Conservation (phyloP, 2,113 vertebrate genomes). For the Planiliza haematocheilus region DNA sequence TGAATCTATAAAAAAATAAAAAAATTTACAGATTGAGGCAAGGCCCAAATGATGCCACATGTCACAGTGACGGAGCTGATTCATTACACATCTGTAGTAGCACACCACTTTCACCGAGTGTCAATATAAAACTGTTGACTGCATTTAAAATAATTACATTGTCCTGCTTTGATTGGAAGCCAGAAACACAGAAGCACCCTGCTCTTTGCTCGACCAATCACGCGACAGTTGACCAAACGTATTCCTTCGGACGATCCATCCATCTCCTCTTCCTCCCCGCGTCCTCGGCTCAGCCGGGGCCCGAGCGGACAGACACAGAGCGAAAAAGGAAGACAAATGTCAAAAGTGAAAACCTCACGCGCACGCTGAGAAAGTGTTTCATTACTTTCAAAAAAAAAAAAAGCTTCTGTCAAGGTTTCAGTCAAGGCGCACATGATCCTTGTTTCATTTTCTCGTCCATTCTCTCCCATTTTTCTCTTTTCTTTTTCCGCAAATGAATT, state of each 20-base stretch:
- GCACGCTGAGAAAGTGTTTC: slow-evolving; percentile 81
- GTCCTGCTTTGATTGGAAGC: slow-evolving; percentile 51
- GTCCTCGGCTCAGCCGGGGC: slow-evolving; percentile 67
- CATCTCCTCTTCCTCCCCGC: slow-evolving; percentile 68
- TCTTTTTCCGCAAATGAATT: slow-evolving; percentile 71
- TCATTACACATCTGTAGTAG: slow-evolving; percentile 53
- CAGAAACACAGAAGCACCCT: slow-evolving; percentile 56
- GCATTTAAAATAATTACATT: slow-evolving; percentile 67
- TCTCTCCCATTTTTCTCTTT: slow-evolving; percentile 56
- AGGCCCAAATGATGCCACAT: slow-evolving; percentile 25
- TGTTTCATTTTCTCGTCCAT: slow-evolving; percentile 64
- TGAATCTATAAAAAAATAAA: too few species aligned
- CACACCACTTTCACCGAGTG: slow-evolving; percentile 15
- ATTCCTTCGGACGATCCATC: slow-evolving; percentile 66
- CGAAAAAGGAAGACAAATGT: slow-evolving; percentile 69
- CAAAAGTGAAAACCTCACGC: slow-evolving; percentile 60
- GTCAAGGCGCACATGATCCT: slow-evolving; percentile 77
- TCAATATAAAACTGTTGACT: slow-evolving; percentile 64
- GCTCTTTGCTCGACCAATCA: slow-evolving; percentile 71
- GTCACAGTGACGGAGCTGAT: not conserved
- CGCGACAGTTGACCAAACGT: slow-evolving; percentile 54
- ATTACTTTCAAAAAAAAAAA: slow-evolving; percentile 81
- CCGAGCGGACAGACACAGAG: slow-evolving; percentile 48
- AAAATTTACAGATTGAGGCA: not conserved
- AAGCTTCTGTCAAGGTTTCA: slow-evolving; percentile 75